These are phyloP conservation scores for Phrynocephalus forsythii DNA, from an alignment of 2,797 vertebrate genomes.

Conservation along the genomic window DNA sequence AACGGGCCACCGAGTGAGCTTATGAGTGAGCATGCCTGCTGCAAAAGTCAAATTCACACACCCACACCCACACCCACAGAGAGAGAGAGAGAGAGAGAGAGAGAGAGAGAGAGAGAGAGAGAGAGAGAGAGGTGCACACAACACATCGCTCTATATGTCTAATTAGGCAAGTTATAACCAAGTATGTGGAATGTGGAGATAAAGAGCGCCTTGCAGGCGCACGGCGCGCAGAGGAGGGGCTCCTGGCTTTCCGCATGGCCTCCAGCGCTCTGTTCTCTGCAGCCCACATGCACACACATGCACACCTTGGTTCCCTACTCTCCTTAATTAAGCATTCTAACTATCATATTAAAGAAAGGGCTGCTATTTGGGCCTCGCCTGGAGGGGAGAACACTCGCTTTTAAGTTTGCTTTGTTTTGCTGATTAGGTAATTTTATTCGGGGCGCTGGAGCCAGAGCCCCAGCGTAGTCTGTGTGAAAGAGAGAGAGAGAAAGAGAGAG, in stretches of 20 bases:
- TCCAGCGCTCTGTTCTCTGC: background rate
- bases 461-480: background rate
- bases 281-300: background rate
- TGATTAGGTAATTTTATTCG: slow-evolving; percentile 10
- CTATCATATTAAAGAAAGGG: background rate
- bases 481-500: background rate
- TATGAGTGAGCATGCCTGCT: background rate
- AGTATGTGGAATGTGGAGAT: slow-evolving; percentile 70
- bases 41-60: background rate
- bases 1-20: background rate
- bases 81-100: no score
- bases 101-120: no score
- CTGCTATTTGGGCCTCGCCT: slow-evolving; percentile 3
- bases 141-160: slow-evolving; percentile 13
- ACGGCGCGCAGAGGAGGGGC: background rate
- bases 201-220: slow-evolving; percentile 52
- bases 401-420: slow-evolving; percentile 38
- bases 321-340: slow-evolving; percentile 29
- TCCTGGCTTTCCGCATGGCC: background rate
- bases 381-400: slow-evolving; percentile 12
- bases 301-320: background rate
- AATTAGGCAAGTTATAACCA: slow-evolving; percentile 70
- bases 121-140: no score
- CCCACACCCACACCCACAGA: background rate
- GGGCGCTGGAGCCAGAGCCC: background rate